Percentiles rank a stretch among this genome's conserved stretches.
Evolutionary conservation across 2,888 invertebrate genomes (phyloP).

Genomic region (Marasmarcha lunaedactyla): DNA sequence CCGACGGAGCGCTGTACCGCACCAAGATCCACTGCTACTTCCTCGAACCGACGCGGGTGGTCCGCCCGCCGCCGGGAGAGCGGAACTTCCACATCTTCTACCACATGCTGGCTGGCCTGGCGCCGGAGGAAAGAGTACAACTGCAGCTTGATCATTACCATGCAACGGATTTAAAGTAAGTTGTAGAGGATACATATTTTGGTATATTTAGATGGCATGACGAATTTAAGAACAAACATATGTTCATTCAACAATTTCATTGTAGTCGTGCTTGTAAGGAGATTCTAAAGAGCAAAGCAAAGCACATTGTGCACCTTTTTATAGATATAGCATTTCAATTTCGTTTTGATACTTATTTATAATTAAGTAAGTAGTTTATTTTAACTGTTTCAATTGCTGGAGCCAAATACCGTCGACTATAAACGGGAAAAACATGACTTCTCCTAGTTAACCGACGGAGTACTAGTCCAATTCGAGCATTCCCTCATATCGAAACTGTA

Average conservation of each 20-base stretch:
- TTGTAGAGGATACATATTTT: not conserved
- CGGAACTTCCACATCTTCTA: slow-evolving; percentile 98
- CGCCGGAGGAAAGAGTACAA: slow-evolving; percentile 86
- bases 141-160: slow-evolving; percentile 89
- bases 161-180: slow-evolving; percentile 82
- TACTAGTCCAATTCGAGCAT: too few relatives aligned
- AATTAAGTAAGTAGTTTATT: too few relatives aligned
- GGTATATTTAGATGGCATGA: not conserved
- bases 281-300: too few relatives aligned
- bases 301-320: too few relatives aligned
- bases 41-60: slow-evolving; percentile 92
- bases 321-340: too few relatives aligned
- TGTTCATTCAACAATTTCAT: not conserved
- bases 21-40: slow-evolving; percentile 97
- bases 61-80: slow-evolving; percentile 85
- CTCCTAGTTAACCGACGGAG: too few relatives aligned
- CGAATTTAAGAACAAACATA: not conserved
- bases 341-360: too few relatives aligned
- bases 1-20: slow-evolving; percentile 92
- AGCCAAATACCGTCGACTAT: too few relatives aligned
- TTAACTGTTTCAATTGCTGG: too few relatives aligned
- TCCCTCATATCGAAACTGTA: too few relatives aligned
- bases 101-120: slow-evolving; percentile 92
- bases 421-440: too few relatives aligned
- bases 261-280: too few relatives aligned